A percentile compares a stretch with the other conserved stretches of the same genome.
These are phyloP conservation scores for Notospermus geniculatus DNA, from an alignment of 1,140 invertebrate genomes.

Conservation along the genomic window DNA sequence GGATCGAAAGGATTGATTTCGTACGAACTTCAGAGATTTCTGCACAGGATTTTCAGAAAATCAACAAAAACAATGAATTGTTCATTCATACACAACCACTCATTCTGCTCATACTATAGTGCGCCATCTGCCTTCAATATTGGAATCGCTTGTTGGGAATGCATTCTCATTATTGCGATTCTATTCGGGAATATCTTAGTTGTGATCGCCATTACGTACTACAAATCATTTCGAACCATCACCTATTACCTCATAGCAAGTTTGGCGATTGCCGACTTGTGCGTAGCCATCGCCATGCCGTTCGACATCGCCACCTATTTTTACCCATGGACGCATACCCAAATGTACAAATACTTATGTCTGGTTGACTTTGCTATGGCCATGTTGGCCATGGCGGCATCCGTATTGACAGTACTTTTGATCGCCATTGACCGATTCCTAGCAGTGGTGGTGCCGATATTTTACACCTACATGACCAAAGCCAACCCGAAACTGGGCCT, in stretches of 20 bases:
- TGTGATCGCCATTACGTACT: constrained; percentile 17
- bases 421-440: constrained; percentile 27
- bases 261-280: constrained; percentile 25
- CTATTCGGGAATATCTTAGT: constrained; percentile 26
- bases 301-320: constrained; percentile 28
- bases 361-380: constrained; percentile 24
- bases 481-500: constrained; percentile 13
- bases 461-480: constrained; percentile 22
- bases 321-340: constrained; percentile 14
- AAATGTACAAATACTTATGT: constrained; percentile 19
- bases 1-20: too few relatives aligned
- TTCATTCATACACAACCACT: too few relatives aligned
- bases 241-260: constrained; percentile 30
- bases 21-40: too few relatives aligned
- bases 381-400: constrained; percentile 24
- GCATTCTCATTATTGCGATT: constrained; percentile 21
- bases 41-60: too few relatives aligned
- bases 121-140: too few relatives aligned
- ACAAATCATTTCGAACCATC: constrained; percentile 18
- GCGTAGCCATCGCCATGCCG: constrained; percentile 21
- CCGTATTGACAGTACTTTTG: constrained; percentile 23
- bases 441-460: constrained; percentile 23
- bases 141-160: too few relatives aligned
- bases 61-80: too few relatives aligned
- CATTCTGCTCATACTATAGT: too few relatives aligned